Conservation (phyloP, 2,113 vertebrate species). For the mouse (Mus musculus) region GRCm39 chr6:99463001-99463500, state of each 20-base stretch:
- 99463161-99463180: slow-evolving; percentile 45
- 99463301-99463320: slow-evolving; percentile 58
- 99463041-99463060: background rate
- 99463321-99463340: slow-evolving; percentile 79
- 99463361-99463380: slow-evolving; percentile 72
- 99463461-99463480: slow-evolving; percentile 22
- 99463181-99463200: background rate
- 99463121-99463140: background rate
- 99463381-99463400: slow-evolving; percentile 57
- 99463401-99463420: slow-evolving; percentile 69
- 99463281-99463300: slow-evolving; percentile 65
- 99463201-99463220: background rate
- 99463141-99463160: background rate
- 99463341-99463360: slow-evolving; percentile 81
- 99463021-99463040: background rate
- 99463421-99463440: slow-evolving; percentile 80
- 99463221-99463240: background rate
- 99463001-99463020: background rate
- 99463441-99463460: slow-evolving; percentile 73
- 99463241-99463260: background rate
- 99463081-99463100: background rate
- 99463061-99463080: slow-evolving; percentile 37
- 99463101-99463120: background rate
- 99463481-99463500: background rate
- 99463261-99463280: slow-evolving; percentile 8